These are phyloP conservation scores for Seladonia tumulorum DNA, from an alignment of 2,888 invertebrate genomes.

Conservation along the genomic window DNA sequence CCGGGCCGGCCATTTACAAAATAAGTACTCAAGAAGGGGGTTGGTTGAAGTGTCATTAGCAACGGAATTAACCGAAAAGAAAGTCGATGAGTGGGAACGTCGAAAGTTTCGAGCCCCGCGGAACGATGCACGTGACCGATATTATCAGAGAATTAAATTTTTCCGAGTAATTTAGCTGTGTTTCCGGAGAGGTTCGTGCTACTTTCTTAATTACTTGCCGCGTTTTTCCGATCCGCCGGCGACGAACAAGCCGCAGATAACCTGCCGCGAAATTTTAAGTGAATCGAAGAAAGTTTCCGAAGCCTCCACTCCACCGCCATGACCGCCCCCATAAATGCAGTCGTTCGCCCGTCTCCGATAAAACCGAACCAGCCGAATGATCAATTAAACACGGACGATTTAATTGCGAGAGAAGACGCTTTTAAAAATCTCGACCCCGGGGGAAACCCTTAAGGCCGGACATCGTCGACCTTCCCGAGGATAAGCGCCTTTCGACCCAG, in stretches of 20 bases:
- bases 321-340: slow-evolving; percentile 2
- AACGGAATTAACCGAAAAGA: slow-evolving; percentile 17
- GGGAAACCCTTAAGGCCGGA: background rate
- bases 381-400: slow-evolving; percentile 56
- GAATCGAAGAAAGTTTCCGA: slow-evolving; percentile 51
- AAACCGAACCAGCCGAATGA: slow-evolving; percentile 33
- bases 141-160: slow-evolving; percentile 63
- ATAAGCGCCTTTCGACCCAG: background rate
- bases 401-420: slow-evolving; percentile 42
- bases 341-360: slow-evolving; percentile 22
- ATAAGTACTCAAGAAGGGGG: background rate
- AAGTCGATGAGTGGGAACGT: slow-evolving; percentile 10
- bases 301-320: background rate
- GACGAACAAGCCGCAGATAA: slow-evolving; percentile 39
- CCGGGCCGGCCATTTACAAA: slow-evolving; percentile 14
- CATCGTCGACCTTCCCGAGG: background rate
- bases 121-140: slow-evolving; percentile 49
- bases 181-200: slow-evolving; percentile 47
- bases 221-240: slow-evolving; percentile 44
- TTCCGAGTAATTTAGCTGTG: slow-evolving; percentile 59
- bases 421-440: slow-evolving; percentile 42
- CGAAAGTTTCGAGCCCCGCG: slow-evolving; percentile 41
- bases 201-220: slow-evolving; percentile 59
- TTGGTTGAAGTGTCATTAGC: slow-evolving; percentile 14
- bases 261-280: slow-evolving; percentile 32